Conservation (phyloP, 2,888 invertebrate genomes). For the Platypus cylindrus region DNA sequence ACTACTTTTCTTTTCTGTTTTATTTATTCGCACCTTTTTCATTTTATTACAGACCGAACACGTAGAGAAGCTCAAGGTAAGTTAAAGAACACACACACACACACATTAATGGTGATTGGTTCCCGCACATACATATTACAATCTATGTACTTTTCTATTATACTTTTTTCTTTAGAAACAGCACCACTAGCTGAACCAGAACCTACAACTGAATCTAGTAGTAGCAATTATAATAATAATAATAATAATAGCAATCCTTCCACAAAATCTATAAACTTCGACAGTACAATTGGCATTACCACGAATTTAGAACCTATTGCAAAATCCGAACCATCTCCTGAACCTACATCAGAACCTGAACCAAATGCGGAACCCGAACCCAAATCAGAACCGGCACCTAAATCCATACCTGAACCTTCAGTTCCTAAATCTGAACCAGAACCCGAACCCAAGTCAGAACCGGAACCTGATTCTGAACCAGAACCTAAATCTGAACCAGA, state of each 20-base stretch:
- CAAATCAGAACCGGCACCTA: conserved; percentile 33
- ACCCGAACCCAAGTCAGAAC: conserved; percentile 24
- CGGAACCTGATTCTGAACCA: conserved; percentile 31
- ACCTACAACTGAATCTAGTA: conserved; percentile 19
- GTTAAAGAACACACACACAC: too few species aligned
- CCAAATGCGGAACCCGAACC: conserved; percentile 33
- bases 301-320: conserved; percentile 32
- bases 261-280: conserved; percentile 25
- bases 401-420: conserved; percentile 34
- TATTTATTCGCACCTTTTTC: neutral
- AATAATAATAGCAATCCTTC: too few species aligned
- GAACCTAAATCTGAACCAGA: conserved; percentile 36
- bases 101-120: too few species aligned
- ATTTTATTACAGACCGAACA: conserved; percentile 23
- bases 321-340: conserved; percentile 30
- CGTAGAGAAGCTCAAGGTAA: conserved; percentile 18
- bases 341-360: conserved; percentile 25
- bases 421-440: conserved; percentile 30
- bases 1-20: conserved; percentile 1
- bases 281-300: conserved; percentile 27
- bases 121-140: too few species aligned
- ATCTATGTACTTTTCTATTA: too few species aligned
- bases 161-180: conserved; percentile 23
- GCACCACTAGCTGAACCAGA: conserved; percentile 19
- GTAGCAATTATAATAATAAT: too few species aligned